Evolutionary conservation across 2,113 vertebrate genomes (phyloP), one percentile per base, ranked within the genome.

Genomic region (Atractosteus spatula): DNA sequence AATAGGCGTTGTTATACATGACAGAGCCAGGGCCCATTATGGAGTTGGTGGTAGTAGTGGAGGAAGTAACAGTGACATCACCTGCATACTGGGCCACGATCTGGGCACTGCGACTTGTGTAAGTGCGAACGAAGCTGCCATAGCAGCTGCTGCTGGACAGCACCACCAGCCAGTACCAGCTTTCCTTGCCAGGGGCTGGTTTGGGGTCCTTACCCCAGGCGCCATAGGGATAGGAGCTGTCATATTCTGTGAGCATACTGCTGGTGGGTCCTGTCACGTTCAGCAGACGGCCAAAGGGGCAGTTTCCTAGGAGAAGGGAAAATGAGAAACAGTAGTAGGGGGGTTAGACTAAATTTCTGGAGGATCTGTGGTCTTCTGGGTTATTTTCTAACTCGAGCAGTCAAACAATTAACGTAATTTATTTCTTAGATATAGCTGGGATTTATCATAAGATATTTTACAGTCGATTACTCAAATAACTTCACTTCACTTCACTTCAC

Each of bases 141-240:
- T 3, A 81, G 56, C 4, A 79, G 65, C 87, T 89, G 77, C 82
- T 77, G 62, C 73, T 76, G 3, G 85, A 86, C 81, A 92, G 0
- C 11, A 82, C 71, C 11, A 89, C 86, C 62, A 83, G 16, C 90
- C 90, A 92, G 47, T 92, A 79, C 83, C 84, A 88, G 65, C 43
- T 75, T 80, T 91, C 85, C 65, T 85, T 90, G 61, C 87, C 90
- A 0, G 51, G 55, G 17, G 75, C 82, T 10, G 90, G 90, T 64
- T 82, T 81, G 1, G 91, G 87, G 75, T 92, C 91, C 11, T 68
- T 84, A 62, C 91, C 91, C 91, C 91, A 92, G 59, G 83, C 82
- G 8, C 91, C 91, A 14, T 83, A 90, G 45, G 65, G 41, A 54
- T 82, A 83, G 0, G 86, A 85, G 3, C 81, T 83, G 0, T 87